Base-by-base conservation (phyloP, 2,888 invertebrate genomes). In the Argyresthia goedartella region DNA sequence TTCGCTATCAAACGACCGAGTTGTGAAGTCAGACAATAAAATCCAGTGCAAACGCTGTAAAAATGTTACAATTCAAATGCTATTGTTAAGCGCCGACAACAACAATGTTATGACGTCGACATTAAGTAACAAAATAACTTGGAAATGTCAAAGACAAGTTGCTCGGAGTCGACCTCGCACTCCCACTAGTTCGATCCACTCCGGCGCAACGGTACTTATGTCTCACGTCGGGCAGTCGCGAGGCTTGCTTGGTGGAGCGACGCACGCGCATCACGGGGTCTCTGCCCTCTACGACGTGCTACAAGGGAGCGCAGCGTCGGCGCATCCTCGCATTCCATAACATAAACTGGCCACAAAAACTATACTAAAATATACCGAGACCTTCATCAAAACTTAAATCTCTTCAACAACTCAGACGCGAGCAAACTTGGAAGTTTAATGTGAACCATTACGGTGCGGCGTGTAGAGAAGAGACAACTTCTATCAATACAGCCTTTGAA, bases 111-210 rank as follows among this genome's bases (percentile, higher is more conserved):
- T 71, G 73, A 67, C 65, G 67, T 69, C 67, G 72, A 71, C 67
- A 69, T 66, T 63, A 67, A 66, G 70, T 71, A 81, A 81, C 64
- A 61, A 76, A 81, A 80, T 80, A 79, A 67, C 70, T 79, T 69
- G 61, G 65, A 78, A 84, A 84, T 82, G 81, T 81, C 80, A 77
- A 75, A 78, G 76, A 67, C 67, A 73, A 10, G 16, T 7, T 39
- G 45, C n/a, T 25, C 9, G 25, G 25, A 11, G 43, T 43, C 43
- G 43, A 50, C 33, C 15, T 44, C 50, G 42, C 33, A 25, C 50
- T 42, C 50, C 25, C 49, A 15, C n/a, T n/a, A 33, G 16, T 14
- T 4, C 25, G 25, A 25, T 25, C 25, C 25, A 25, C 25, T 25
- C 25, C 39, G 15, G 33, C 25, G 47, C 50, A 50, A 50, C 50